phyloP scores from a whole-genome alignment of 2,797 vertebrate species.

The Hoplostethus mediterraneus region DNA sequence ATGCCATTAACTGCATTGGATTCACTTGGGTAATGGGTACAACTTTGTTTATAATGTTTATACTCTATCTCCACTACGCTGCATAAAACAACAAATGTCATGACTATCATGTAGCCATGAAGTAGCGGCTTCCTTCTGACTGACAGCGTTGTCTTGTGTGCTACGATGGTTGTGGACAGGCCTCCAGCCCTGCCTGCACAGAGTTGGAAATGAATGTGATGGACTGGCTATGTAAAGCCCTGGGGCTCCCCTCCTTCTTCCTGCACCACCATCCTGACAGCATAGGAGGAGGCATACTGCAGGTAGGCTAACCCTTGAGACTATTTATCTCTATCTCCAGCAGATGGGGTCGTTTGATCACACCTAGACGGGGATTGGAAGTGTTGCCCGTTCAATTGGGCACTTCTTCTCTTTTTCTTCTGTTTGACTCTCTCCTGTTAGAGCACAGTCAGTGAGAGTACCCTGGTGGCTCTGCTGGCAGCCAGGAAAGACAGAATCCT shows the following conservation, averaged over 20 bases:
- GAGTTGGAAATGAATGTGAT: slow-evolving; percentile 96
- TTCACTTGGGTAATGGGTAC: slow-evolving; percentile 94
- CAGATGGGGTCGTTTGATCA: background rate
- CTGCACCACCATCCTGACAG: slow-evolving; percentile 91
- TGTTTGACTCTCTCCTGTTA: slow-evolving; percentile 56
- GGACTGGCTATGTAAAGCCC: slow-evolving; percentile 97
- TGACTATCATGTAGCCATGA: background rate
- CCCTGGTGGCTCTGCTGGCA: slow-evolving; percentile 91
- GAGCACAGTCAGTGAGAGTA: slow-evolving; percentile 96
- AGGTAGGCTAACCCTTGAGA: slow-evolving; percentile 80
- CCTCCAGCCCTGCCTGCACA: slow-evolving; percentile 95
- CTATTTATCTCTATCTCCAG: background rate
- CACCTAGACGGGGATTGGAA: background rate
- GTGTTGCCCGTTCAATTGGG: background rate
- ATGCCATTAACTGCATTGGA: slow-evolving; percentile 97
- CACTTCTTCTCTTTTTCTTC: background rate
- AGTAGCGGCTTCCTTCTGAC: background rate
- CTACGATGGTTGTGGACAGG: slow-evolving; percentile 79
- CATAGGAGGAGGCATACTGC: slow-evolving; percentile 92
- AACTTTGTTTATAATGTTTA: background rate
- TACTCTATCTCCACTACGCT: background rate
- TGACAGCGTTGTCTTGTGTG: background rate
- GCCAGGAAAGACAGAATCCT: slow-evolving; percentile 94
- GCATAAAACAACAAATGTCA: background rate
- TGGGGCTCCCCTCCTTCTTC: slow-evolving; percentile 93